These are phyloP conservation scores for Sminthurinus aureus DNA, from an alignment of 2,888 invertebrate genomes.

Conservation along the genomic window DNA sequence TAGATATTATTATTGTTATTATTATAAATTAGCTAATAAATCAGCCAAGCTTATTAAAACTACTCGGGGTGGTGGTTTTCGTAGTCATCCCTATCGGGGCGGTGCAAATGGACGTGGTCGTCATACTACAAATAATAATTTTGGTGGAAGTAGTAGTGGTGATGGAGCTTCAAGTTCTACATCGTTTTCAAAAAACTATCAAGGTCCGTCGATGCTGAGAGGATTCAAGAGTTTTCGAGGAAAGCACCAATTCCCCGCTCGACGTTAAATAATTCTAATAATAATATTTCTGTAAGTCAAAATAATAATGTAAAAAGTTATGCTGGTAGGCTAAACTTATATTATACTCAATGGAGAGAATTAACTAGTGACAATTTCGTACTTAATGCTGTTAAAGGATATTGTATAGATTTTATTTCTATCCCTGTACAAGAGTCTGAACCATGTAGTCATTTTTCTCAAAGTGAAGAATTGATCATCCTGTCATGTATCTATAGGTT, in stretches of 20 bases:
- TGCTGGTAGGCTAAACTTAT: background rate
- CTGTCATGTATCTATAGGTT: background rate
- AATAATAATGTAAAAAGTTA: conserved; percentile 4
- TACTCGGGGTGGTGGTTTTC: too few species aligned
- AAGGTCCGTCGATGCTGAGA: too few species aligned
- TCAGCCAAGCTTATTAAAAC: too few species aligned
- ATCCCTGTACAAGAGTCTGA: background rate
- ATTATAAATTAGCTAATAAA: too few species aligned
- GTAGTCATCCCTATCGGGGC: too few species aligned
- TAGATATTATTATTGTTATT: too few species aligned
- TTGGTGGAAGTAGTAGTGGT: too few species aligned
- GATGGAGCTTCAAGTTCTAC: too few species aligned
- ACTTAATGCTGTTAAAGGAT: background rate
- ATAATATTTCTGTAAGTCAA: background rate
- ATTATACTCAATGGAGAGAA: background rate
- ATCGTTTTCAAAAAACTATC: too few species aligned
- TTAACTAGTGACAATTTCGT: background rate
- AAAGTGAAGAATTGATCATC: background rate
- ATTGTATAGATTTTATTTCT: conserved; percentile 1
- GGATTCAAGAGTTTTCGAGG: background rate
- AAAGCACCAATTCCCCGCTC: background rate
- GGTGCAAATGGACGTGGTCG: too few species aligned
- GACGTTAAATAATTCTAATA: background rate
- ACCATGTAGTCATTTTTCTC: background rate
- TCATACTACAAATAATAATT: too few species aligned